Conservation (phyloP, 2,888 invertebrate genomes). For the Ophion costatus region DNA sequence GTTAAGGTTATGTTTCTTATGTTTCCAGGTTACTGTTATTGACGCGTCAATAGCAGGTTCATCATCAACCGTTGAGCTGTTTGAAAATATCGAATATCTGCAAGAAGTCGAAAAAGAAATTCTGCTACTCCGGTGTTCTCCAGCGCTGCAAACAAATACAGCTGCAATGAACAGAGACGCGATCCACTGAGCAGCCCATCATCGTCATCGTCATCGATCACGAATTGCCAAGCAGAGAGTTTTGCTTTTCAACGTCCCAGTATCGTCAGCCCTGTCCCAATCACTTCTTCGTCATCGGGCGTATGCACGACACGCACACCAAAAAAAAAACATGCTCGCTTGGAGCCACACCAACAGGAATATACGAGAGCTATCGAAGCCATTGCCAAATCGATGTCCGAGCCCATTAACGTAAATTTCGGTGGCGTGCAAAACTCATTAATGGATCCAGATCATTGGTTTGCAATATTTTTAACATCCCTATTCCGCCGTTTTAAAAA, state of each 20-base stretch:
- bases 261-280: constrained; percentile 22
- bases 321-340: constrained; percentile 31
- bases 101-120: neutral
- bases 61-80: neutral
- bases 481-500: constrained; percentile 17
- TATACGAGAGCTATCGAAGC: constrained; percentile 19
- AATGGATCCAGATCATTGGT: constrained; percentile 20
- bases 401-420: constrained; percentile 27
- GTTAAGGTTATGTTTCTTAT: constrained; percentile 11
- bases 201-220: constrained; percentile 28
- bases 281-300: constrained; percentile 31
- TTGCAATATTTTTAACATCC: constrained; percentile 5
- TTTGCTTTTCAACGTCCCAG: constrained; percentile 32
- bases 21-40: constrained; percentile 19
- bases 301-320: constrained; percentile 26
- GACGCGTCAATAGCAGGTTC: neutral
- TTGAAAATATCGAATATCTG: constrained; percentile 5
- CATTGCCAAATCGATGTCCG: constrained; percentile 26
- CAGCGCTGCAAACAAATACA: constrained; percentile 12
- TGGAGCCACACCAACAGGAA: constrained; percentile 30
- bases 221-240: constrained; percentile 13
- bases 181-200: constrained; percentile 11
- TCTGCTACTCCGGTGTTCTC: neutral
- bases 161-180: constrained; percentile 14
- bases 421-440: constrained; percentile 20